Conservation (phyloP, 2,888 invertebrate species). For the Drosophila mulleri region DNA sequence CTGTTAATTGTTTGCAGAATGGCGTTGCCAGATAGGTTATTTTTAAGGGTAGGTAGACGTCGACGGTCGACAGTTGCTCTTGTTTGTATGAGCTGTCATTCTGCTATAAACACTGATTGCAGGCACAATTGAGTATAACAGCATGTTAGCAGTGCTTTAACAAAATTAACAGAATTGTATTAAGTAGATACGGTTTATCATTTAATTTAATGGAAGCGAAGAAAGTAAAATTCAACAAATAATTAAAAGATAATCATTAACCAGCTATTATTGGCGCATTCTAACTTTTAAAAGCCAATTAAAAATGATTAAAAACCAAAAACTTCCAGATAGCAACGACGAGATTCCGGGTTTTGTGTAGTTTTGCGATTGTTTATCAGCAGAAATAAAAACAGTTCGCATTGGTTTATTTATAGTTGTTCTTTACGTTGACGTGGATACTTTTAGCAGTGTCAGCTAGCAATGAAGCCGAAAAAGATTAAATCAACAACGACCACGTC, state of each 20-base stretch:
- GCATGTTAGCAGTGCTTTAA: slow-evolving; percentile 11
- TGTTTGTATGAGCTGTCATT: background rate
- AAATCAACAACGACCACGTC: slow-evolving; percentile 40
- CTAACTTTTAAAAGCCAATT: background rate
- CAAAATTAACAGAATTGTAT: background rate
- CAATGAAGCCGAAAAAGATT: slow-evolving; percentile 36
- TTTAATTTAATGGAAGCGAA: background rate
- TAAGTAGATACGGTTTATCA: background rate
- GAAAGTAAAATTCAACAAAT: background rate
- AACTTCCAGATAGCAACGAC: background rate
- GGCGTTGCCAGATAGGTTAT: slow-evolving; percentile 1
- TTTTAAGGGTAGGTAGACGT: background rate
- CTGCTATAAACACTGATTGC: background rate
- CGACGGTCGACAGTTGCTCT: slow-evolving; percentile 19
- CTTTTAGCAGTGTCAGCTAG: slow-evolving; percentile 10
- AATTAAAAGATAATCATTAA: background rate
- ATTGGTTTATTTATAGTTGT: slow-evolving; percentile 34
- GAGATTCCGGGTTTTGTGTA: slow-evolving; percentile 5
- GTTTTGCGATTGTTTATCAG: slow-evolving; percentile 32
- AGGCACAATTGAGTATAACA: slow-evolving; percentile 20
- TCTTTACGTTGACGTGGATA: slow-evolving; percentile 47
- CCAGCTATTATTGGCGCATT: background rate
- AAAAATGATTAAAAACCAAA: background rate
- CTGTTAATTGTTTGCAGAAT: background rate
- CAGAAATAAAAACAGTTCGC: background rate